Evolutionary conservation across 2,888 invertebrate genomes (phyloP), one percentile per base, ranked within the genome.

Genomic region (Pasiphila rectangulata): DNA sequence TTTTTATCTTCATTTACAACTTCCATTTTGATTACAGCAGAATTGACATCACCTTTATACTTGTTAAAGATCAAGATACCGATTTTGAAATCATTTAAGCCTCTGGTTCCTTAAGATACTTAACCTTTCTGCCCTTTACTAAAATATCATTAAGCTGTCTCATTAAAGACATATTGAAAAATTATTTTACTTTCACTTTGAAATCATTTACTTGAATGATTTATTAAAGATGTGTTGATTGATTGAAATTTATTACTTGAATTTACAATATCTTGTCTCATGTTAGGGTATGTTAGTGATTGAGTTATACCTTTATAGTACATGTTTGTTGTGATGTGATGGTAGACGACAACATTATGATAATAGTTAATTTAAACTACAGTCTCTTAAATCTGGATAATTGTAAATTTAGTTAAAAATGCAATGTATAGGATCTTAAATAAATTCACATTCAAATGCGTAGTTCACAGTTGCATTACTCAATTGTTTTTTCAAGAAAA

Each of bases 131-230:
- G 45, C 53, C 59, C 44, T 59, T 45, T 54, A 62, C 64, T 61
- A 64, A 66, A 63, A 67, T 61, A 67, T 62, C 64, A 61, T 67
- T 62, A 69, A 58, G 54, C 62, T 63, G 67, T 66, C 79, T 75
- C 71, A 78, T 79, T 81, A 77, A 59, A 61, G 63, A 55, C 51
- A 39, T 57, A 69, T 66, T 73, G 67, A 73, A 75, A 75, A 72
- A 71, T 67, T 65, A 60, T 56, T 61, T 48, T 53, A 69, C 79
- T 79, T 79, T 79, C 79, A 65, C 75, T 65, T 62, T 53, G 57
- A 67, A 69, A 68, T 67, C 60, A 64, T 57, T 66, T 59, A 59
- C 51, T 42, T 48, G 44, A 47, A 46, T 51, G n/a, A n/a, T 61
- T 56, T 56, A 56, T 59, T 53, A 15, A 60, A 44, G 44, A 49